phyloP scores from a whole-genome alignment of 2,888 invertebrate species.

The Macaria liturata region DNA sequence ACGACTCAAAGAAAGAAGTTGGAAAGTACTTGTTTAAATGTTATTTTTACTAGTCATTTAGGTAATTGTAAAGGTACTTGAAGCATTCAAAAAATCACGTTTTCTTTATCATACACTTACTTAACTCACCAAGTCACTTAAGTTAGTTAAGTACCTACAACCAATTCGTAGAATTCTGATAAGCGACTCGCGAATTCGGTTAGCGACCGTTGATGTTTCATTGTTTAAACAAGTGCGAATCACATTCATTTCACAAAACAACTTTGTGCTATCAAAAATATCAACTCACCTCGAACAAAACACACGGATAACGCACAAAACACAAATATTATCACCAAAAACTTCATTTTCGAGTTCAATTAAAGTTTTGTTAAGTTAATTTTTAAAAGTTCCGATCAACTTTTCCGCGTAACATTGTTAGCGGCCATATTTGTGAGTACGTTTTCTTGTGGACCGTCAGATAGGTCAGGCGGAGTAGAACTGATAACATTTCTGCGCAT shows the following conservation, averaged over 20 bases:
- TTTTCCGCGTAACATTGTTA: conserved; percentile 3
- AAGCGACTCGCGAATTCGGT: neutral
- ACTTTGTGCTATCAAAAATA: neutral
- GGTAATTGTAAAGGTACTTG: no score
- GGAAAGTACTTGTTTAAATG: no score
- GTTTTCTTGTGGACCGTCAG: conserved; percentile 27
- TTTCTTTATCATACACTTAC: no score
- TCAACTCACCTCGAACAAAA: conserved; percentile 51
- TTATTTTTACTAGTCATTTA: no score
- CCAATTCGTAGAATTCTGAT: neutral
- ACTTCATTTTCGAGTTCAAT: conserved; percentile 47
- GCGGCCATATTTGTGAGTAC: conserved; percentile 9
- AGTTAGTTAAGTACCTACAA: no score
- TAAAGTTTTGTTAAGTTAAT: conserved; percentile 1
- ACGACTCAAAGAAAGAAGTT: no score
- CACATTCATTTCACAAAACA: neutral
- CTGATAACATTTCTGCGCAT: conserved; percentile 71
- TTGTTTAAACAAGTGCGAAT: conserved; percentile 21
- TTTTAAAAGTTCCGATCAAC: conserved; percentile 8
- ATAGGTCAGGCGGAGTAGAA: conserved; percentile 49
- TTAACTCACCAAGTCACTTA: no score
- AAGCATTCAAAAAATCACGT: no score
- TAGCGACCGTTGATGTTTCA: conserved; percentile 1
- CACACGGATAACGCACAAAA: conserved; percentile 45
- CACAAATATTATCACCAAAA: conserved; percentile 44